Conservation (phyloP, 2,888 invertebrate species). For the Anorthoa munda region DNA sequence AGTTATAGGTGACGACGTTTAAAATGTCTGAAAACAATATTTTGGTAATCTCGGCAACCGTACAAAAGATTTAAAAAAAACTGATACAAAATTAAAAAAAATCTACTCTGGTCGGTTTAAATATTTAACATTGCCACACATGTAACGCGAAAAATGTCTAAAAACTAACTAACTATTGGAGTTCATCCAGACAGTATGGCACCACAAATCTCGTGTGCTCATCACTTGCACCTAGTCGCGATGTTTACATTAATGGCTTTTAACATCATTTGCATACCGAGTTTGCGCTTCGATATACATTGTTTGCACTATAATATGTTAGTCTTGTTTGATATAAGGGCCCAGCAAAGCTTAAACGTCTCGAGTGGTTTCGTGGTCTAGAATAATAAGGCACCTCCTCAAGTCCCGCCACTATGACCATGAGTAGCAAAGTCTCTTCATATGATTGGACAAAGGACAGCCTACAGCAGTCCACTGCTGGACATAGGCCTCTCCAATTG, state of each 20-base stretch:
- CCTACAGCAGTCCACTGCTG: too few relatives aligned
- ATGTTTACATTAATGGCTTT: conserved; percentile 78
- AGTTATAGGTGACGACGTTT: too few relatives aligned
- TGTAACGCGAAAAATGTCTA: too few relatives aligned
- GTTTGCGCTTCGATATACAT: conserved; percentile 66
- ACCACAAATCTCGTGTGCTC: conserved; percentile 41
- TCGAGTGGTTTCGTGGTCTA: neutral
- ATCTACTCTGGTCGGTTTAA: too few relatives aligned
- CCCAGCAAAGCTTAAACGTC: neutral
- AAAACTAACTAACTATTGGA: too few relatives aligned
- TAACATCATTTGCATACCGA: conserved; percentile 79
- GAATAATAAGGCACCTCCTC: neutral
- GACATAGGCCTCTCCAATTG: too few relatives aligned
- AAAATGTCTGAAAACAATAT: too few relatives aligned
- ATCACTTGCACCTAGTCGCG: conserved; percentile 70
- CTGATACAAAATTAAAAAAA: too few relatives aligned
- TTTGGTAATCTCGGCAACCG: too few relatives aligned
- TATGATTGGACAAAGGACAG: neutral
- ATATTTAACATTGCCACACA: too few relatives aligned
- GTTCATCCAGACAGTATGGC: conserved; percentile 15
- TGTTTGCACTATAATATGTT: conserved; percentile 37
- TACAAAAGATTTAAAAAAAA: too few relatives aligned
- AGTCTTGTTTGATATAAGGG: conserved; percentile 1
- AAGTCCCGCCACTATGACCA: neutral
- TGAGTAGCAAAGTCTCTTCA: neutral